Evolutionary conservation across 1,140 invertebrate species (phyloP), one percentile per base, ranked within the genome.

Genomic region (Eufriesea mexicana): DNA sequence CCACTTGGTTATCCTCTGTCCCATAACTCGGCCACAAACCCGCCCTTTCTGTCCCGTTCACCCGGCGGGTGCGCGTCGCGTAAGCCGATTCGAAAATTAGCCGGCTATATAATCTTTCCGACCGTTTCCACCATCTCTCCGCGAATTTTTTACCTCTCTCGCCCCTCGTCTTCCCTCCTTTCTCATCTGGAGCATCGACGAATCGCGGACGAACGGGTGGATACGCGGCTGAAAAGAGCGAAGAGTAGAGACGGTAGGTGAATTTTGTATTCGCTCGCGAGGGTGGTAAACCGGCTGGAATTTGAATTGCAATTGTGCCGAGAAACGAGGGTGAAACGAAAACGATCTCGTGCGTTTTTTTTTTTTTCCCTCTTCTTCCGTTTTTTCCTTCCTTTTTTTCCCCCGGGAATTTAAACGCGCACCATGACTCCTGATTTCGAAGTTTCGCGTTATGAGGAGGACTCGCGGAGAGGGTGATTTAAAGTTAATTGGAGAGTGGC

Each of bases 11-110:
- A 87, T 89, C 78, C 88, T 84, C 82, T 85, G 57, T 84, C 83
- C 86, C 84, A 91, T 89, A 91, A 91, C 85, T 92, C 87, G 89
- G 85, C 90, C 89, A 86, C 87, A 86, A 88, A 83, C 71, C 86
- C 79, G 74, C 86, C 86, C 90, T 87, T 79, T 83, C 78, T 76
- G 70, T 71, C 25, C 66, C 42, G 70, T 68, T 61, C 70, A 42
- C 35, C n/a, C 75, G 57, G 62, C 67, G 74, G 83, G 25, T 14
- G 42, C 14, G 42, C 5, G 70, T 47, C 28, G 64, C 62, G 71
- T 90, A 90, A 91, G 87, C 85, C 84, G 85, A 86, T 91, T 89
- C 84, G 57, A 83, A 74, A 89, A 87, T 90, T 91, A 83, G 70
- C 78, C 28, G 49, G 47, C 84, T 79, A 35, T 79, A n/a, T 57